Base-by-base conservation (phyloP, 2,797 vertebrate genomes). In the Hipposideros larvatus region DNA sequence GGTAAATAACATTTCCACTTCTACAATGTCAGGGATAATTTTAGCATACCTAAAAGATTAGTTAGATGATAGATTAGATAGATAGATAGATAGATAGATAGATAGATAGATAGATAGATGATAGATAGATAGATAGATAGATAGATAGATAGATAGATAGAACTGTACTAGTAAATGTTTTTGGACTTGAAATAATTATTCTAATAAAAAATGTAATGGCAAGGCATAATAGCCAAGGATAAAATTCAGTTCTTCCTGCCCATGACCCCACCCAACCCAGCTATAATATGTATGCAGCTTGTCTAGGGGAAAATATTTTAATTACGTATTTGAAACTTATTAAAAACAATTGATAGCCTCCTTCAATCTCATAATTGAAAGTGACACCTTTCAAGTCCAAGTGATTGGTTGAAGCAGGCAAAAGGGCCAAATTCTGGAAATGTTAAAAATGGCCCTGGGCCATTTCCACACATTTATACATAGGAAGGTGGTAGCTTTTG, bases 111-210 rank as follows among this genome's bases (percentile, higher is more conserved):
- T n/a, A n/a, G n/a, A 37, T 63, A 75, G 31, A 88, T 65, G 74
- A 71, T 21, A 53, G 57, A 57, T 18, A 71, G 53, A 61, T 51
- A 16, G 24, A 19, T 19, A 24, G 57, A 13, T 18, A 10, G 31
- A 18, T 7, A 22, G 51, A 11, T 11, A 41, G 57, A 43, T 21
- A 2, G 11, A 71, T 10, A 59, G 57, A 10, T 3, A 71, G 53
- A 94, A 22, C 11, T 21, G 8, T 46, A n/a, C 37, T 55, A 10
- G 19, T 86, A 61, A 77, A 41, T 7, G 15, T 14, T 57, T 43
- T 65, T 78, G 53, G 34, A 51, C 43, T 88, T 83, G 55, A 83
- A 85, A 87, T 41, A 26, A 55, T 79, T 46, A 51, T 57, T 79
- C 41, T 74, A 63, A 55, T 55, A 43, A 59, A 10, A 68, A 82